A percentile compares a stretch with the other conserved stretches of the same genome.
phyloP scores from a whole-genome alignment of 2,888 invertebrate species.

The Eristalinus sepulchralis region DNA sequence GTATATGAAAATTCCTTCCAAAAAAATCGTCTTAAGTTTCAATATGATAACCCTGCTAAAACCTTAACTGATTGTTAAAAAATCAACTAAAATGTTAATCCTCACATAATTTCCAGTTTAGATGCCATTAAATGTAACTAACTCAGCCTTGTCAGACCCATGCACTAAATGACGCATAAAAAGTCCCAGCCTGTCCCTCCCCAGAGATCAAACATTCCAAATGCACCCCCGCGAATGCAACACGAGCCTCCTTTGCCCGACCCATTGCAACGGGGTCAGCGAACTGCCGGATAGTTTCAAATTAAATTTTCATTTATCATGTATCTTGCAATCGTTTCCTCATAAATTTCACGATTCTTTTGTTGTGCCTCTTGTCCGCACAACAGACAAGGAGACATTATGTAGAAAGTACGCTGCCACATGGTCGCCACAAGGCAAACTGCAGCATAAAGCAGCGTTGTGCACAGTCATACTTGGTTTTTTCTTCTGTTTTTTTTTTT shows the following conservation, averaged over 20 bases:
- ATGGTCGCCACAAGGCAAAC: background rate
- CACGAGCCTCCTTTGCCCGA: background rate
- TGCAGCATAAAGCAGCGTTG: background rate
- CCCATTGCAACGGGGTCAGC: background rate
- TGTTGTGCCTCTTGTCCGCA: background rate
- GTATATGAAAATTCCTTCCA: too few relatives aligned
- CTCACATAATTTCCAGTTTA: too few relatives aligned
- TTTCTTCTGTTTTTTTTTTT: background rate
- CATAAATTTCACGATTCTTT: background rate
- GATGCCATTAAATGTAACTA: background rate
- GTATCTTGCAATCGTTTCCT: background rate
- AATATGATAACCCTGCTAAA: too few relatives aligned
- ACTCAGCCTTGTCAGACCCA: background rate
- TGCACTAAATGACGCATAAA: background rate
- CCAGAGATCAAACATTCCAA: background rate
- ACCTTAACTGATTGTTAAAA: too few relatives aligned
- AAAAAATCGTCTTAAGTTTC: too few relatives aligned
- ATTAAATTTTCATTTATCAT: background rate
- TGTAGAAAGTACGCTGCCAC: background rate
- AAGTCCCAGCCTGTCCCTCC: background rate
- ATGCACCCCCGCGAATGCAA: background rate
- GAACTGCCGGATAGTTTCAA: background rate
- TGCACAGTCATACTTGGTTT: background rate
- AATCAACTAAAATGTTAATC: too few relatives aligned
- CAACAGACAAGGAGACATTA: background rate